Evolutionary conservation across 2,113 vertebrate species (phyloP).

Genomic region (Thermophis baileyi): DNA sequence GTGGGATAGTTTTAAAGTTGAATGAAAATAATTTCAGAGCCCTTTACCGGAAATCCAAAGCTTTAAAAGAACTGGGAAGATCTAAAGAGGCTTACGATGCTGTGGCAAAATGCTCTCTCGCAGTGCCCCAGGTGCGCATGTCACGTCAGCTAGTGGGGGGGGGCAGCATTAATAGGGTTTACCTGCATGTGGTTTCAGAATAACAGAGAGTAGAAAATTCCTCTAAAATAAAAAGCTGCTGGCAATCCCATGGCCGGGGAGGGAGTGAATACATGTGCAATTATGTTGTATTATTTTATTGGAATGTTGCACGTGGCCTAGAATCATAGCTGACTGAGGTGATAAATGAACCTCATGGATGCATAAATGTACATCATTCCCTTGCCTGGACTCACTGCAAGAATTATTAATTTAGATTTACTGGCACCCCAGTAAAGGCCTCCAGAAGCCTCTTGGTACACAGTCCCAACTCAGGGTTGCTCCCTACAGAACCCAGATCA

Average conservation of each 20-base stretch:
- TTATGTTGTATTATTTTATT: background rate
- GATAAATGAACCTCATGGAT: background rate
- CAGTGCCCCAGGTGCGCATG: conserved; percentile 86
- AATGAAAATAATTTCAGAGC: conserved; percentile 88
- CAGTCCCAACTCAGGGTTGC: background rate
- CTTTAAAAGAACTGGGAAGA: conserved; percentile 84
- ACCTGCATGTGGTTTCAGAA: background rate
- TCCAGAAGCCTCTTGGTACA: background rate
- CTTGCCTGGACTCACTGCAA: background rate
- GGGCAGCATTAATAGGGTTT: background rate
- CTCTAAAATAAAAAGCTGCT: background rate
- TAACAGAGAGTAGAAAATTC: background rate
- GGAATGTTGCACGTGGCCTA: background rate
- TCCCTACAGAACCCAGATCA: too few relatives aligned
- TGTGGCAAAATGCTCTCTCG: conserved; percentile 92
- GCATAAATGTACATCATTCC: background rate
- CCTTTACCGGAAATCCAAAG: conserved; percentile 88
- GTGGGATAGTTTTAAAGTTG: conserved; percentile 81
- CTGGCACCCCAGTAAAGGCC: background rate
- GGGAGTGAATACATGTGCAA: background rate
- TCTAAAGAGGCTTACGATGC: conserved; percentile 90
- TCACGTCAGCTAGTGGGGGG: background rate
- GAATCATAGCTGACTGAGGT: background rate
- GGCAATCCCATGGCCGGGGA: background rate
- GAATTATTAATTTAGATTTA: background rate